phyloP scores from a whole-genome alignment of 2,113 vertebrate genomes.

The Xenopus borealis region DNA sequence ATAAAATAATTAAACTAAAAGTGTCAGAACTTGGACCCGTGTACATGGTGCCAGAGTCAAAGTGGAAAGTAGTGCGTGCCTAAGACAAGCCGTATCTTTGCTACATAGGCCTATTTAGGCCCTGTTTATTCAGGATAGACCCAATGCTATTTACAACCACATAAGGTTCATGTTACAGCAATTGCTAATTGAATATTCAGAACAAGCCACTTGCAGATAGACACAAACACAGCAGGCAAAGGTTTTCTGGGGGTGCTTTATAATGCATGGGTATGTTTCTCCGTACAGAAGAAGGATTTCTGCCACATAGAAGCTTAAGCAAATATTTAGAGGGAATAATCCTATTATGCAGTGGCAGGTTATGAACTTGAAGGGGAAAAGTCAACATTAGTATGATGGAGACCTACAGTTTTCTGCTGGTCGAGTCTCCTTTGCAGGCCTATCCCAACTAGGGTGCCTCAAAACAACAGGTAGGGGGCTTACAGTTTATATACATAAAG shows the following conservation, averaged over 20 bases:
- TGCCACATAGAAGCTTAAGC: too few relatives aligned
- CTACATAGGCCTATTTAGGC: constrained; percentile 50
- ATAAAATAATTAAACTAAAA: too few relatives aligned
- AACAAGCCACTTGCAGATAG: constrained; percentile 31
- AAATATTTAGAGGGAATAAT: too few relatives aligned
- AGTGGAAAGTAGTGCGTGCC: background rate
- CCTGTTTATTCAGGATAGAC: constrained; percentile 42
- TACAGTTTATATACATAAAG: too few relatives aligned
- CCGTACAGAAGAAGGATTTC: too few relatives aligned
- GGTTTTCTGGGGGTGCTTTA: background rate
- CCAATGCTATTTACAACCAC: constrained; percentile 50
- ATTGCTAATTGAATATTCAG: constrained; percentile 18
- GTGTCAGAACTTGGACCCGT: constrained; percentile 5
- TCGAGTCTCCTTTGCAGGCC: too few relatives aligned
- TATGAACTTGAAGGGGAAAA: too few relatives aligned
- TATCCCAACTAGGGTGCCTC: too few relatives aligned
- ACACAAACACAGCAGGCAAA: background rate
- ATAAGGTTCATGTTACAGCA: constrained; percentile 43
- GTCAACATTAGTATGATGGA: too few relatives aligned
- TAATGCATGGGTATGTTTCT: background rate
- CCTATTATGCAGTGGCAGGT: too few relatives aligned
- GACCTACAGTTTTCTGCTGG: too few relatives aligned
- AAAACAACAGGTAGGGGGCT: too few relatives aligned
- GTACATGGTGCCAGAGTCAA: constrained; percentile 45
- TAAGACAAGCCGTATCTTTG: constrained; percentile 54